Base-by-base conservation (phyloP, 2,113 vertebrate genomes). In the Opisthocomus hoazin region DNA sequence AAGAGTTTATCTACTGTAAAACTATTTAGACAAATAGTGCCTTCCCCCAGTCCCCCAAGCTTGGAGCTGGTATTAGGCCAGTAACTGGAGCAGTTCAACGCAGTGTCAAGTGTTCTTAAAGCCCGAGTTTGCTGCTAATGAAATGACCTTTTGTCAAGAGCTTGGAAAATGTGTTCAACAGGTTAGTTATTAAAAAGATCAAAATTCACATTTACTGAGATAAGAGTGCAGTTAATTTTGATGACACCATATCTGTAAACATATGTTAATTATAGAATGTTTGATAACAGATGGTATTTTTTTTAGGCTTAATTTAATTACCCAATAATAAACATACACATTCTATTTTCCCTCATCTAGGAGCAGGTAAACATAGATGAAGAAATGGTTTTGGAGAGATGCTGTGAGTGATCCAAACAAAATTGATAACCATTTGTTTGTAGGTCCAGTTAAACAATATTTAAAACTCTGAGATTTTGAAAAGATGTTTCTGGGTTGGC, bases 261-360 rank as follows among this genome's bases (percentile, higher is more conserved):
- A 45, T 32, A 29, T 19, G 46, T 75, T 93, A 95, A 96, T 92
- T 96, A 90, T 57, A 92, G 60, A 74, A 51, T 5, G 37, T 41
- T 78, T 74, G 32, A 63, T 88, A 86, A 54, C 73, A 87, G 88
- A 39, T 74, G 78, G 12, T 57, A 15, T 51, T 53, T 56, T 57
- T 75, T 86, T 89, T 65, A 60, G 36, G 23, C 43, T 92, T 84
- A 60, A 84, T 94, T 93, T 27, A 90, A 89, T 92, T 81, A 60
- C 30, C 30, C 56, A 15, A 2, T 86, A 75, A 74, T 63, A 56
- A 51, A 83, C 43, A 66, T 11, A 27, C 30, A 19, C 37, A 17
- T 82, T 41, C 27, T 88, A 46, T 57, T 69, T 77, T 84, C 15
- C 27, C 63, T 90, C 24, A 12, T 70, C 45, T 74, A 5, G 6